phyloP scores from a whole-genome alignment of 2,888 invertebrate species.

The Mythimna ferrago region DNA sequence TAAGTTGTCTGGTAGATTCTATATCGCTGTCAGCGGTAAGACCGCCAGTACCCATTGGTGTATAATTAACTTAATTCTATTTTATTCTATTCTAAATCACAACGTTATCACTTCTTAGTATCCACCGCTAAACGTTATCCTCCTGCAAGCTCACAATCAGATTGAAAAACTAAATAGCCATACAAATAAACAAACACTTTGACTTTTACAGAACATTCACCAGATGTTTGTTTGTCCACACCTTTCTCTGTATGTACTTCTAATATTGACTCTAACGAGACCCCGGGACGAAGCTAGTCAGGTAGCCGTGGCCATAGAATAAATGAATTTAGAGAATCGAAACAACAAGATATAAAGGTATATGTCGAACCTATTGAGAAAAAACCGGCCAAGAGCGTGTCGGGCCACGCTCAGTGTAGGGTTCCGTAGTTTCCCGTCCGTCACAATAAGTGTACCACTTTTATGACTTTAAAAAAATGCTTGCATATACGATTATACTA shows the following conservation, averaged over 20 bases:
- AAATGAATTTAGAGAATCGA: neutral
- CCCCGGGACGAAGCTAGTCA: constrained; percentile 23
- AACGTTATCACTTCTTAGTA: neutral
- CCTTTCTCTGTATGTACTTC: constrained; percentile 35
- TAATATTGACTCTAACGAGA: constrained; percentile 52
- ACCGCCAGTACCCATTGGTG: too few species aligned
- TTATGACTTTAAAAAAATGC: too few species aligned
- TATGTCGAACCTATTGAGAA: too few species aligned
- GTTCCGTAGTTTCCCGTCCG: too few species aligned
- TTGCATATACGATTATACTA: too few species aligned
- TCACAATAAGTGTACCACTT: too few species aligned
- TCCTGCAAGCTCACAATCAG: neutral
- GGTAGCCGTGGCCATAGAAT: constrained; percentile 15
- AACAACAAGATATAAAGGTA: too few species aligned
- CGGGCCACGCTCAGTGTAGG: too few species aligned
- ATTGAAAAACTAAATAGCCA: constrained; percentile 22
- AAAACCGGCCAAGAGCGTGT: too few species aligned
- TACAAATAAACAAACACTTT: constrained; percentile 15
- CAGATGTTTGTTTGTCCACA: constrained; percentile 38
- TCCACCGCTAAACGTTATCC: neutral
- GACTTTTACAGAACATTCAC: constrained; percentile 32
- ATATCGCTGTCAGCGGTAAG: too few species aligned
- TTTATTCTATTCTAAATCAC: neutral
- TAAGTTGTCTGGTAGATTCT: too few species aligned
- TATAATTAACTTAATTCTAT: too few species aligned